Evolutionary conservation across 2,888 invertebrate genomes (phyloP), one percentile per base, ranked within the genome.

Genomic region (Xanthia togata): DNA sequence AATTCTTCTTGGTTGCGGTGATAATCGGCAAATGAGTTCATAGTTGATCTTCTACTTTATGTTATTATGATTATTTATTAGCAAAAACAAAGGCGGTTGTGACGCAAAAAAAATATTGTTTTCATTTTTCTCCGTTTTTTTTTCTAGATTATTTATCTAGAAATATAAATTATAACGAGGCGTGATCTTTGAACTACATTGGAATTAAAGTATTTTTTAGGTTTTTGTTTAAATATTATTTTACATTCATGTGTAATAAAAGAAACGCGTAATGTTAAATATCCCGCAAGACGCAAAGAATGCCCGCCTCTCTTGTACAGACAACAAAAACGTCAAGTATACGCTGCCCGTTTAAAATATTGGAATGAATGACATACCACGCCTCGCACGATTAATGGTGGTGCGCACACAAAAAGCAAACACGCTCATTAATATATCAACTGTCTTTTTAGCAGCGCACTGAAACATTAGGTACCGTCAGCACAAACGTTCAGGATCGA

Each of bases 281-380:
- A 92, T 89, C 90, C 90, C 88, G 83, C 81, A 86, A 90, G 92
- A 91, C 90, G 88, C 90, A 84, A 91, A 93, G 95, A 94, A 96
- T 95, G 93, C 90, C 92, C 92, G 92, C 92, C 92, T 93, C 91
- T 90, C 92, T 92, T 93, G 96, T 95, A 94, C 92, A 90, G 93
- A 95, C 95, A 96, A 94, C 96, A 95, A 94, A 95, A 95, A 94
- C 94, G 94, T 93, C 95, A 93, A 91, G 92, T 89, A 88, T 90
- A 94, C 93, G 87, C 90, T 90, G 93, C 92, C 89, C 93, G 95
- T 95, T 96, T 96, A 96, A 96, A 96, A 96, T 96, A 96, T 96
- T 95, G 96, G 96, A 96, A 96, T 96, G 96, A 96, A 96, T 96
- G 96, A 96, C 96, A 96, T 96, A 96, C 96, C 96, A 92, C 94